Base-by-base conservation (phyloP, 1,140 invertebrate genomes). In the Cherax destructor region DNA sequence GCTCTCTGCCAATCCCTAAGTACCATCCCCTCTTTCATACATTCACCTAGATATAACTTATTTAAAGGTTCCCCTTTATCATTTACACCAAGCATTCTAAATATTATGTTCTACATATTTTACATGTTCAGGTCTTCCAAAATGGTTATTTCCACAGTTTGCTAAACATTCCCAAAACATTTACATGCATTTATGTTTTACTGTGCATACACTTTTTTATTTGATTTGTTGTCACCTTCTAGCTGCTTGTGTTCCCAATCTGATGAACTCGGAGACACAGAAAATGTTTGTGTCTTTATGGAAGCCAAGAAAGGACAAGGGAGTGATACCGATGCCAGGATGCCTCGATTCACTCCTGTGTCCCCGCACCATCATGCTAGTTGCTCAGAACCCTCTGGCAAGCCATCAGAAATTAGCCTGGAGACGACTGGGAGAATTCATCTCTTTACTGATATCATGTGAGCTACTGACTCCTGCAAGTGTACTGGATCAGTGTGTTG, bases 321-420 rank as follows among this genome's bases (percentile, higher is more conserved):
- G 87, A 49, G 78, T 88, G 4, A n/a, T 88, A 69, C 87, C 87
- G 13, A 65, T 24, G 1, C 87, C 87, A 52, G 30, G 78, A 49
- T 49, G 87, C 49, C 87, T 88, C 24, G 13, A n/a, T 9, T 88
- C 87, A 16, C 41, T 81, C 3, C 61, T 88, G 52, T 81, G 79
- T 18, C 65, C 87, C 59, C 78, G 87, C 61, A 88, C 87, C 9
- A 79, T 88, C 4, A 83, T 88, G 87, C 87, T 88, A 18, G 78
- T 88, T 59, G 87, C 87, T 24, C 87, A 88, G 87, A 88, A 81
- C 52, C 87, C 87, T 21, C 6, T 30, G 30, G 47, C 41, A 4
- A 72, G n/a, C 30, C 79, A 83, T 65, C 87, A 88, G 47, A 81
- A 6, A 30, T 47, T 65, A 52, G 61, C 87, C 10, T 88, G 87